These are phyloP conservation scores for Carposina sasakii DNA, from an alignment of 1,140 invertebrate species.

Conservation along the genomic window DNA sequence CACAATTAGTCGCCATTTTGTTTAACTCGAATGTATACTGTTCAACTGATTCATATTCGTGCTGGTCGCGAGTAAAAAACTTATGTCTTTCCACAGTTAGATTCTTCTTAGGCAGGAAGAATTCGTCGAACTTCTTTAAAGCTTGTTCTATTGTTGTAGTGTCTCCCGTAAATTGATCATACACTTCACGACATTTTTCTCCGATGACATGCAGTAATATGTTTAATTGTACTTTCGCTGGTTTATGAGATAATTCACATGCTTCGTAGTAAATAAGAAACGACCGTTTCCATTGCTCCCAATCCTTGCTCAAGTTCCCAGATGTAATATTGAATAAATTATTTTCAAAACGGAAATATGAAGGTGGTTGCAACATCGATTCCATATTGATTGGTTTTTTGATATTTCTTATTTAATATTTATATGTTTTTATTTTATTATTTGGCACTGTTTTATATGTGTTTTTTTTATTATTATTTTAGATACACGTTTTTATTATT, in stretches of 20 bases:
- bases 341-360: constrained; percentile 3
- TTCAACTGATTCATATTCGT: constrained; percentile 16
- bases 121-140: constrained; percentile 16
- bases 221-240: constrained; percentile 15
- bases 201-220: constrained; percentile 14
- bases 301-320: constrained; percentile 5
- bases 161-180: constrained; percentile 20
- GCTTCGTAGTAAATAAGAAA: constrained; percentile 20
- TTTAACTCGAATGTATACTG: constrained; percentile 21
- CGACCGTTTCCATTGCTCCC: neutral
- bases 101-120: constrained; percentile 27
- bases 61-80: constrained; percentile 24
- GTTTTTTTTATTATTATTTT: no score
- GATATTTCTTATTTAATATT: no score
- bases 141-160: constrained; percentile 5
- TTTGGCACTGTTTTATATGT: no score
- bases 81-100: constrained; percentile 23
- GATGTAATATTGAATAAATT: constrained; percentile 6
- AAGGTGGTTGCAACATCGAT: constrained; percentile 5
- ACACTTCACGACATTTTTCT: constrained; percentile 19
- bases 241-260: constrained; percentile 15
- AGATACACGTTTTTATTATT: no score
- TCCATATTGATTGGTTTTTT: no score
- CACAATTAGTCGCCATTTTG: constrained; percentile 22
- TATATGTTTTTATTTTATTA: no score